Base-by-base conservation (phyloP, 2,888 invertebrate genomes). In the Phanerotoma sp. region DNA sequence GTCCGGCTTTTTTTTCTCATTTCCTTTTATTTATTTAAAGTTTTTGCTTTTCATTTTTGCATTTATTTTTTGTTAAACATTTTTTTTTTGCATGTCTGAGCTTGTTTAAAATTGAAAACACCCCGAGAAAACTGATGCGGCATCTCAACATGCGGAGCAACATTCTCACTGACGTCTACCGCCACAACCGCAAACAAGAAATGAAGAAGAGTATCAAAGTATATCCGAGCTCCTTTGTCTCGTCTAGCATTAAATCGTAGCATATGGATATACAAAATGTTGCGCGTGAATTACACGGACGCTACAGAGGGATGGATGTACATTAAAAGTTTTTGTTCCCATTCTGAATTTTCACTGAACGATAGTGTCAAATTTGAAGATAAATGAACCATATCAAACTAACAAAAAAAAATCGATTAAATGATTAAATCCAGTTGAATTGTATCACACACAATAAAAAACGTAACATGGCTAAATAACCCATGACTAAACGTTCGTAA, bases 71-170 rank as follows among this genome's bases (percentile, higher is more conserved):
- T 50, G 25, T 41, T 13, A 32, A 16, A 4, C n/a, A 18, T 48
- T 53, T 21, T 33, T 49, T 49, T 18, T 44, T 15, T 16, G 21
- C 54, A 48, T 18, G 20, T 18, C 38, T 11, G 33, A 33, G 49
- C 44, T 48, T 42, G 54, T 54, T 54, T 49, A 48, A 54, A 49
- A 37, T 47, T 42, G 41, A 50, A 54, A 54, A 44, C 13, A 28
- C 44, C 44, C 49, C 16, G 28, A 28, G 47, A 42, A 32, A 47
- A 47, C 40, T 33, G 40, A 30, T 41, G 40, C 18, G 20, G 20
- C 18, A 20, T 15, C 5, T n/a, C n/a, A 15, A 13, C 32, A 33
- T 20, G 5, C 33, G 46, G 46, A 20, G 16, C 18, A 46, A 33
- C 33, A 16, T 20, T 33, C 20, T 46, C 21, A n/a, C 18, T 20